Evolutionary conservation across 2,113 vertebrate genomes (phyloP).

Genomic region (Chelonoidis abingdonii): DNA sequence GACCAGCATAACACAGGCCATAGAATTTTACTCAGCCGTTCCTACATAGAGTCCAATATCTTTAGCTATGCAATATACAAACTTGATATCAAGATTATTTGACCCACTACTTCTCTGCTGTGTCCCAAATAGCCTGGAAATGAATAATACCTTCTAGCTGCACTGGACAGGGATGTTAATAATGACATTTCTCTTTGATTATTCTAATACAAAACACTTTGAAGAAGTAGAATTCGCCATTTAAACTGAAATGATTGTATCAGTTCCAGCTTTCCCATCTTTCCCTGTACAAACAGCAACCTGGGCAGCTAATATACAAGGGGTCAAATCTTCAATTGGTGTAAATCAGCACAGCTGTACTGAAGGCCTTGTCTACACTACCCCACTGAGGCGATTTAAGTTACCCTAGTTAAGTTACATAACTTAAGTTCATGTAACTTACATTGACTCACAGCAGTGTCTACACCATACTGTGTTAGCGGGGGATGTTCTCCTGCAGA

Average conservation of each 20-base stretch:
- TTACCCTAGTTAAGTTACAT: no score
- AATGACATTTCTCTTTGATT: background rate
- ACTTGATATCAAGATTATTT: background rate
- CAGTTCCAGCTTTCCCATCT: background rate
- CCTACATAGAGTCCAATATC: background rate
- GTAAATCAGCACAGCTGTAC: background rate
- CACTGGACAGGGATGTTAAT: background rate
- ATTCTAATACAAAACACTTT: background rate
- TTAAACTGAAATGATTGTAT: constrained; percentile 7
- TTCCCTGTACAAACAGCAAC: background rate
- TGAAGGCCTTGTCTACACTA: background rate
- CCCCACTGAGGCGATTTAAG: no score
- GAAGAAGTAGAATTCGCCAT: background rate
- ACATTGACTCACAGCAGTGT: no score
- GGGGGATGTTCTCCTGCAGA: no score
- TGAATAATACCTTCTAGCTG: background rate
- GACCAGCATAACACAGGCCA: background rate
- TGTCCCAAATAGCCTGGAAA: background rate
- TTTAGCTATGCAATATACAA: background rate
- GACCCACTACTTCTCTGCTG: background rate
- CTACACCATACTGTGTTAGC: no score
- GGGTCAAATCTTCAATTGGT: background rate
- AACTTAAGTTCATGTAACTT: no score
- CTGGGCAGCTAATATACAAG: background rate
- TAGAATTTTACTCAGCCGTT: background rate